phyloP scores from a whole-genome alignment of 1,140 invertebrate species.

The Colletes latitarsis region DNA sequence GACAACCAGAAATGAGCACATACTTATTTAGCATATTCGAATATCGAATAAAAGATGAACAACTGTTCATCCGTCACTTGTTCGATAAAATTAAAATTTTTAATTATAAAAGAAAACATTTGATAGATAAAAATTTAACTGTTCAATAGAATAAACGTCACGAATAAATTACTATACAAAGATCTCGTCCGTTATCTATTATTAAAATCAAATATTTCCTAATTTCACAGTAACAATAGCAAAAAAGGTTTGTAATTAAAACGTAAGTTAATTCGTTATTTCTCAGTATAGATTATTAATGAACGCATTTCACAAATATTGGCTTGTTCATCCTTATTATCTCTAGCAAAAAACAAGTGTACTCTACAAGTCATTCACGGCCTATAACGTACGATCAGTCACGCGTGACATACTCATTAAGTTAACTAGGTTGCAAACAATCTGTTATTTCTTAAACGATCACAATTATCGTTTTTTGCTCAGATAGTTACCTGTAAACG shows the following conservation, averaged over 20 bases:
- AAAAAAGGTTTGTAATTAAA: neutral
- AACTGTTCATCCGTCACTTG: no score
- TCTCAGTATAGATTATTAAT: neutral
- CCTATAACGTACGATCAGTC: conserved; percentile 22
- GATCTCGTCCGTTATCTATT: no score
- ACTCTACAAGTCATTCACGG: neutral
- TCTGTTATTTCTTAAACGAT: conserved; percentile 28
- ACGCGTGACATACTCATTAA: conserved; percentile 24
- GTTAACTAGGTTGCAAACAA: conserved; percentile 34
- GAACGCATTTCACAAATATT: neutral
- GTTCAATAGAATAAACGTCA: no score
- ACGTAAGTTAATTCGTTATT: neutral
- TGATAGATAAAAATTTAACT: no score
- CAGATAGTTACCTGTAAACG: neutral
- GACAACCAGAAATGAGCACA: neutral
- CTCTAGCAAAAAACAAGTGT: neutral
- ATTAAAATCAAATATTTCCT: no score
- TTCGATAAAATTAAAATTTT: no score
- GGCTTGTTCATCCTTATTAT: conserved; percentile 4
- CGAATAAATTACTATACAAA: no score
- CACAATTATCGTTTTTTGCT: conserved; percentile 29
- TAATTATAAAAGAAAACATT: no score
- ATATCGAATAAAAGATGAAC: no score
- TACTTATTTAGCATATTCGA: no score
- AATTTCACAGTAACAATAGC: neutral